These are phyloP conservation scores for Propithecus perrieri DNA, from an alignment of 2,797 vertebrate genomes.

Conservation along the genomic window DNA sequence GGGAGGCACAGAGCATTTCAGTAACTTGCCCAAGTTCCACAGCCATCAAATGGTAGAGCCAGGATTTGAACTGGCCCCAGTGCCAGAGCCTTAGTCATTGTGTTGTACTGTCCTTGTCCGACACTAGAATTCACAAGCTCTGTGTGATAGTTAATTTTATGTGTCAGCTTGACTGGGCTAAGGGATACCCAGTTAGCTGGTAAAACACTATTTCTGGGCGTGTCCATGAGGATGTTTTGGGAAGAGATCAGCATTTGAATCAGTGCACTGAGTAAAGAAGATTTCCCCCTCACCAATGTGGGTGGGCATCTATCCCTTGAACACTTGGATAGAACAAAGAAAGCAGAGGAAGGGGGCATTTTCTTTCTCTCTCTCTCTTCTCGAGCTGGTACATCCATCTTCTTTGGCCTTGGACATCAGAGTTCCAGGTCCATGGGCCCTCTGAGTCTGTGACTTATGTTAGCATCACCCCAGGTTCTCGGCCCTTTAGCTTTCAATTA, in stretches of 20 bases:
- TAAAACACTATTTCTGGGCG: background rate
- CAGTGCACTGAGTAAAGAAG: background rate
- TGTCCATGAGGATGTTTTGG: background rate
- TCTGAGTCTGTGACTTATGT: background rate
- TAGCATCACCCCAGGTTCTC: background rate
- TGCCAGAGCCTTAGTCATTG: background rate
- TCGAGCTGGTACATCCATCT: background rate
- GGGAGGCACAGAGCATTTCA: background rate
- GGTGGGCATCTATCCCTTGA: too few relatives aligned
- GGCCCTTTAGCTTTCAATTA: background rate
- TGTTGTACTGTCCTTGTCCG: background rate
- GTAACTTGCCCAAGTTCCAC: background rate
- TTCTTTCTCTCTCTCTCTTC: background rate
- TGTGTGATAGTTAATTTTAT: too few relatives aligned
- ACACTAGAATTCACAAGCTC: background rate
- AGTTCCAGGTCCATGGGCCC: background rate
- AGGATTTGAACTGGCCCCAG: background rate
- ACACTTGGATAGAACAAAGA: background rate
- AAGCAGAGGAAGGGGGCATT: background rate
- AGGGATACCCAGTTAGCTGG: background rate
- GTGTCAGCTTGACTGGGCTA: background rate
- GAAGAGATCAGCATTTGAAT: background rate
- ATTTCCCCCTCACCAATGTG: too few relatives aligned
- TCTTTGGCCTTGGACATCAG: background rate
- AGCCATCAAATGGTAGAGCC: background rate